Conservation (phyloP, 2,797 vertebrate species). For the Ctenosaura bakeri region DNA sequence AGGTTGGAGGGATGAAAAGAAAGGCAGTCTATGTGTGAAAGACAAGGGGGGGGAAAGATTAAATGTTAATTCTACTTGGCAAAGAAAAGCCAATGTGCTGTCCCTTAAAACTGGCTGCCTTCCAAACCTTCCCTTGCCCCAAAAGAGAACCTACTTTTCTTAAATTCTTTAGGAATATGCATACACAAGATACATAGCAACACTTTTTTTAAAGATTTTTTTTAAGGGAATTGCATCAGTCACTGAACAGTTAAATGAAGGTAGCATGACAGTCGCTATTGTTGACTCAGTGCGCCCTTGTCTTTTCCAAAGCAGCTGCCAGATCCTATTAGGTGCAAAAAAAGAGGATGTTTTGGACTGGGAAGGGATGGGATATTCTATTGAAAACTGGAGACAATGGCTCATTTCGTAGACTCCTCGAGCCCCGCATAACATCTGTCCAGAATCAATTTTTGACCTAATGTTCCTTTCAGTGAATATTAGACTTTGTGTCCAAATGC, state of each 20-base stretch:
- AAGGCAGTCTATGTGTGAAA: not conserved
- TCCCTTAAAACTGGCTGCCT: slow-evolving; percentile 51
- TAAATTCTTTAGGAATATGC: slow-evolving; percentile 68
- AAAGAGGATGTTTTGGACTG: slow-evolving; percentile 70
- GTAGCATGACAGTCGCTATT: slow-evolving; percentile 72
- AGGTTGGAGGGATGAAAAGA: slow-evolving; percentile 43
- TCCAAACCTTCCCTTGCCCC: slow-evolving; percentile 54
- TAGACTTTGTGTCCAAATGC: slow-evolving; percentile 66
- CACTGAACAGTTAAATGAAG: slow-evolving; percentile 74
- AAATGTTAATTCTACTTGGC: slow-evolving; percentile 62
- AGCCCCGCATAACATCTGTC: slow-evolving; percentile 78
- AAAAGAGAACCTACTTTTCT: slow-evolving; percentile 63
- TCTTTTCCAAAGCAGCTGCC: slow-evolving; percentile 79
- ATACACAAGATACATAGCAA: slow-evolving; percentile 44
- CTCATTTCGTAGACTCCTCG: slow-evolving; percentile 66
- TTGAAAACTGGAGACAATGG: slow-evolving; percentile 77
- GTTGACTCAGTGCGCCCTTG: slow-evolving; percentile 70
- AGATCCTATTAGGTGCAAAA: slow-evolving; percentile 74
- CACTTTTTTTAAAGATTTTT: slow-evolving; percentile 57
- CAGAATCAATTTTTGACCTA: slow-evolving; percentile 74
- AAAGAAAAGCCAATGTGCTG: slow-evolving; percentile 63
- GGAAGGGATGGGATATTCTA: slow-evolving; percentile 66
- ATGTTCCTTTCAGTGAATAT: slow-evolving; percentile 71
- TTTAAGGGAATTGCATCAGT: slow-evolving; percentile 68
- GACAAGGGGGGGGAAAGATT: slow-evolving; percentile 32